Percentiles rank a stretch among this genome's conserved stretches.
These are phyloP conservation scores for Athrips mouffetella DNA, from an alignment of 2,888 invertebrate species.

Conservation along the genomic window DNA sequence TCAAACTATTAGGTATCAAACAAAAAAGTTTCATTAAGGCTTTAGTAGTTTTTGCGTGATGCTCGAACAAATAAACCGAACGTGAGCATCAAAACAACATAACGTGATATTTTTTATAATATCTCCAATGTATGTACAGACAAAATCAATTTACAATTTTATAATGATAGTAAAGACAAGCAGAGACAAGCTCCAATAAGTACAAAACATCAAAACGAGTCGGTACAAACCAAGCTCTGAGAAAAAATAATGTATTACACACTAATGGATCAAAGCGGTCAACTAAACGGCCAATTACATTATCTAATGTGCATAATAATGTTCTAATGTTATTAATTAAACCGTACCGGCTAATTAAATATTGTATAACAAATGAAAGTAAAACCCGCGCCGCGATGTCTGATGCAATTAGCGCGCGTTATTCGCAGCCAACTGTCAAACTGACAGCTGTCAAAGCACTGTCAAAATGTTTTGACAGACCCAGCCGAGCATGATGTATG, in stretches of 20 bases:
- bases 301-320: constrained; percentile 6
- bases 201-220: too few species aligned
- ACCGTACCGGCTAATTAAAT: constrained; percentile 36
- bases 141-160: too few species aligned
- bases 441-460: constrained; percentile 49
- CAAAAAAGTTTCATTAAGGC: too few species aligned
- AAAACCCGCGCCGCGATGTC: constrained; percentile 45
- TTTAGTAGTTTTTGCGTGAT: too few species aligned
- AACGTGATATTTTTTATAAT: too few species aligned
- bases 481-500: constrained; percentile 27
- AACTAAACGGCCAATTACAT: constrained; percentile 1
- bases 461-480: constrained; percentile 54
- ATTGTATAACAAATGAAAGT: constrained; percentile 72
- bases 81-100: too few species aligned
- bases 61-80: too few species aligned
- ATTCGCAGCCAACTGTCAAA: constrained; percentile 52
- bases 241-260: not conserved
- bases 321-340: constrained; percentile 5
- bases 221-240: too few species aligned
- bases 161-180: too few species aligned
- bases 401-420: constrained; percentile 61
- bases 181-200: too few species aligned
- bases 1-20: too few species aligned
- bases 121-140: too few species aligned
- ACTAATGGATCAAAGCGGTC: not conserved